Conservation (phyloP, 1,140 invertebrate genomes). For the Drosophila melanica region DNA sequence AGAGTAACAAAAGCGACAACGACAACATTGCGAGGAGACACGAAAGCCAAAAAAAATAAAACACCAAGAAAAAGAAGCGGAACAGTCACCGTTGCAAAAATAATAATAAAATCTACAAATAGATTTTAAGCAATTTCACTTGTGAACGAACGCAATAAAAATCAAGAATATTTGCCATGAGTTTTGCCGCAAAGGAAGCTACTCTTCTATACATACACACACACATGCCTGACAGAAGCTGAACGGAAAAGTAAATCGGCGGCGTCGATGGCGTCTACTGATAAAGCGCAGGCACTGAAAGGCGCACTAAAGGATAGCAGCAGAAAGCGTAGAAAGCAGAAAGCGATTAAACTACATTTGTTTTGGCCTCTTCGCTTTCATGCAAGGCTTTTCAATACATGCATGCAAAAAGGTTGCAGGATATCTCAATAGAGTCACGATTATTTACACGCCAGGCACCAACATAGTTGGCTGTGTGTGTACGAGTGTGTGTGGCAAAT, state of each 20-base stretch:
- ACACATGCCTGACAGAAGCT: not conserved
- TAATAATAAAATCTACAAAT: slow-evolving; percentile 69
- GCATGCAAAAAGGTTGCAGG: slow-evolving; percentile 52
- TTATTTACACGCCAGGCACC: slow-evolving; percentile 49
- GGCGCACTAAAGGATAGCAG: slow-evolving; percentile 60
- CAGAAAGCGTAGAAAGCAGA: slow-evolving; percentile 27
- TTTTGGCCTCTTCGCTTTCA: slow-evolving; percentile 25
- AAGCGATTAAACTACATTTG: slow-evolving; percentile 59
- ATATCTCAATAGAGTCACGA: slow-evolving; percentile 66
- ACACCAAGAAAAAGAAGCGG: slow-evolving; percentile 24
- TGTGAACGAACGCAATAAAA: slow-evolving; percentile 81
- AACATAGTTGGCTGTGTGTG: slow-evolving; percentile 24
- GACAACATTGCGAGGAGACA: slow-evolving; percentile 25
- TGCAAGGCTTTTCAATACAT: slow-evolving; percentile 52
- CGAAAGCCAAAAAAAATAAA: slow-evolving; percentile 19
- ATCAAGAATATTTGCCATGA: slow-evolving; percentile 81
- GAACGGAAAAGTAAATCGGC: slow-evolving; percentile 74
- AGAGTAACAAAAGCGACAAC: slow-evolving; percentile 39
- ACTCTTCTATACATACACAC: slow-evolving; percentile 26
- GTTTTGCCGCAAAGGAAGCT: slow-evolving; percentile 51
- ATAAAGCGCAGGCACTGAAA: slow-evolving; percentile 75
- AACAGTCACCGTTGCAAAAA: slow-evolving; percentile 54
- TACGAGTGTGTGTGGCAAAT: slow-evolving; percentile 49
- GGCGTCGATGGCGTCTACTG: slow-evolving; percentile 74
- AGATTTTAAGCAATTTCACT: slow-evolving; percentile 83